phyloP scores from a whole-genome alignment of 2,113 vertebrate species.

The Epinephelus fuscoguttatus region DNA sequence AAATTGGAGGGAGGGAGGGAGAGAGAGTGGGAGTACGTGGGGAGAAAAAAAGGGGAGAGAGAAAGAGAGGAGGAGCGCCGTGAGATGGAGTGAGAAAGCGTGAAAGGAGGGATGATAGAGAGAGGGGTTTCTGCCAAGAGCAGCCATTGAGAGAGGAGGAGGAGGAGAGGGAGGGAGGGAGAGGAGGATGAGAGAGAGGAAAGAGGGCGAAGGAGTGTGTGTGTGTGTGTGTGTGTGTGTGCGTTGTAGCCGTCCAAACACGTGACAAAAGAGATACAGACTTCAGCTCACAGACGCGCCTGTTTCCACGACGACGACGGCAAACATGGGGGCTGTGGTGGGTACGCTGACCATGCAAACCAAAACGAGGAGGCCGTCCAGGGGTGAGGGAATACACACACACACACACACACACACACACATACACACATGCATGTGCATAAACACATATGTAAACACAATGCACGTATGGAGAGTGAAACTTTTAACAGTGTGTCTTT shows the following conservation, averaged over 20 bases:
- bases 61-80: constrained; percentile 49
- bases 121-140: constrained; percentile 51
- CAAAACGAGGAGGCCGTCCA: constrained; percentile 94
- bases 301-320: constrained; percentile 81
- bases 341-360: constrained; percentile 97
- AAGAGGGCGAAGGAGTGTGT: constrained; percentile 60
- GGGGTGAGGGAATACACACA: constrained; percentile 87
- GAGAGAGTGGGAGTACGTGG: constrained; percentile 34
- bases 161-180: constrained; percentile 26
- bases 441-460: constrained; percentile 24
- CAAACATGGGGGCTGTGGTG: constrained; percentile 96
- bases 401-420: constrained; percentile 44
- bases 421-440: constrained; percentile 24
- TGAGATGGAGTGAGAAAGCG: constrained; percentile 48
- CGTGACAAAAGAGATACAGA: constrained; percentile 78
- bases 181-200: constrained; percentile 60
- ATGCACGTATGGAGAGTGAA: not conserved
- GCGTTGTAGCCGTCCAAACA: constrained; percentile 60
- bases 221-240: constrained; percentile 37
- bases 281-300: constrained; percentile 67
- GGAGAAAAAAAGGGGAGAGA: constrained; percentile 14
- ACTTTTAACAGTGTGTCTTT: constrained; percentile 42
- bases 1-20: constrained; percentile 23
- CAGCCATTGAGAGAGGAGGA: constrained; percentile 35
- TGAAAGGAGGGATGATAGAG: constrained; percentile 61